A percentile compares a stretch with the other conserved stretches of the same genome.
Evolutionary conservation across 2,113 vertebrate genomes (phyloP).

Genomic region (Microtus pennsylvanicus): DNA sequence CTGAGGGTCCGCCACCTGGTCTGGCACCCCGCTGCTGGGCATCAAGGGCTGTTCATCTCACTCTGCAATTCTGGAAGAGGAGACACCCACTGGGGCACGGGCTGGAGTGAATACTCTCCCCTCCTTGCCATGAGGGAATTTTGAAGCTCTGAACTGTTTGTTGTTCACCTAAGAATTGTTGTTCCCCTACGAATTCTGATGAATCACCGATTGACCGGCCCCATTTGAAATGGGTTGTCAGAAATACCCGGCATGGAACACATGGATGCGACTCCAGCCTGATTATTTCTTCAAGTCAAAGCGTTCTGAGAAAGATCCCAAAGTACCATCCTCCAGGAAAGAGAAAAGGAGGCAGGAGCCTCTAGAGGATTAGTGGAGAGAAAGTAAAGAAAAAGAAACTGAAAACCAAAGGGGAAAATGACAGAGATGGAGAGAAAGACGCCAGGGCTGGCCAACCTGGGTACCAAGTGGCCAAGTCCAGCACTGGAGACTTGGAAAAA

Average conservation of each 20-base stretch:
- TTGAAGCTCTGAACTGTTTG: neutral
- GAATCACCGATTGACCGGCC: conserved; percentile 78
- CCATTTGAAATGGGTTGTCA: conserved; percentile 77
- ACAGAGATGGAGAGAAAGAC: conserved; percentile 99
- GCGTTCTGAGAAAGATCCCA: conserved; percentile 93
- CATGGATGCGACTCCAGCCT: conserved; percentile 82
- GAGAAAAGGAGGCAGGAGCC: conserved; percentile 95
- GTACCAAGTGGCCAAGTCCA: conserved; percentile 97
- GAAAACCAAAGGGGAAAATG: conserved; percentile 99
- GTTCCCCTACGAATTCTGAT: conserved; percentile 67
- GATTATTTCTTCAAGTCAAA: conserved; percentile 85
- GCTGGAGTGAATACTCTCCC: neutral
- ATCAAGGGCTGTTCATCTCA: neutral
- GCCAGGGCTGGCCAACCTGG: conserved; percentile 93
- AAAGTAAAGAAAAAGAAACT: conserved; percentile 94
- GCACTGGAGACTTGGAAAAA: conserved; percentile 92
- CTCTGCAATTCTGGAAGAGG: neutral
- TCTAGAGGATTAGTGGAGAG: conserved; percentile 92
- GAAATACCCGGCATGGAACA: conserved; percentile 91
- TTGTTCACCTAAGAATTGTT: neutral
- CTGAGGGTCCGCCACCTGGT: neutral
- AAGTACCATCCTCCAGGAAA: conserved; percentile 93
- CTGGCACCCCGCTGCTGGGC: neutral
- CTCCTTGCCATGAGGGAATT: neutral
- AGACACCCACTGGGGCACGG: neutral